Evolutionary conservation across 2,113 vertebrate species (phyloP).

Genomic region (Cephalopholis sonnerati): DNA sequence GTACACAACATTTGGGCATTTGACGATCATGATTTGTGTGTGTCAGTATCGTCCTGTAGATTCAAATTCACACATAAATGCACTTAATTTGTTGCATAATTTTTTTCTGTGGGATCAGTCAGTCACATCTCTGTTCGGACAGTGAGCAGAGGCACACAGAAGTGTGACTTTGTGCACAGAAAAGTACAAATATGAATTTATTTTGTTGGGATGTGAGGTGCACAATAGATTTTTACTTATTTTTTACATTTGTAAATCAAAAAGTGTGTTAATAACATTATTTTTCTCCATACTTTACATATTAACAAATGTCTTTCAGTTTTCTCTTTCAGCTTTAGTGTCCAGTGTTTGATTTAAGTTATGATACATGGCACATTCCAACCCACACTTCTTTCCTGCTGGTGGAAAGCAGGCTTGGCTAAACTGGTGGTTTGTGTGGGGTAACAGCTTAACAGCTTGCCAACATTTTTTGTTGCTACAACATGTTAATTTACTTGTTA

Average conservation of each 20-base stretch:
- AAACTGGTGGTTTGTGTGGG: background rate
- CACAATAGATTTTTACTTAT: too few species aligned
- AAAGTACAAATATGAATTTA: background rate
- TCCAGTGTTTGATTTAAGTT: background rate
- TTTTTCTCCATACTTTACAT: too few species aligned
- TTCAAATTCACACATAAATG: background rate
- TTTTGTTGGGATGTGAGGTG: background rate
- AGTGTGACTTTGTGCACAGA: background rate
- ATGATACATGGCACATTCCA: background rate
- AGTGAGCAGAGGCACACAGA: background rate
- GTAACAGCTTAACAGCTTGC: background rate
- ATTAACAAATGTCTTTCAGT: background rate
- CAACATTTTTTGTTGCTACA: background rate
- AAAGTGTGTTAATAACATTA: background rate
- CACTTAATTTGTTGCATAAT: background rate
- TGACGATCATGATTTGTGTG: background rate
- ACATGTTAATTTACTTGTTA: background rate
- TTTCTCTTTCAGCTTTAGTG: constrained; percentile 2
- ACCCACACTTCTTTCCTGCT: background rate
- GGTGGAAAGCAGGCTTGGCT: background rate
- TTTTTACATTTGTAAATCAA: background rate
- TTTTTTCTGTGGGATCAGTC: too few species aligned
- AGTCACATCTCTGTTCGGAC: background rate
- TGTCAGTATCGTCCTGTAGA: background rate
- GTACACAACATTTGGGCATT: background rate